Conservation (phyloP, 2,113 vertebrate genomes). For the Lepidiolamprologus cunningtoni region DNA sequence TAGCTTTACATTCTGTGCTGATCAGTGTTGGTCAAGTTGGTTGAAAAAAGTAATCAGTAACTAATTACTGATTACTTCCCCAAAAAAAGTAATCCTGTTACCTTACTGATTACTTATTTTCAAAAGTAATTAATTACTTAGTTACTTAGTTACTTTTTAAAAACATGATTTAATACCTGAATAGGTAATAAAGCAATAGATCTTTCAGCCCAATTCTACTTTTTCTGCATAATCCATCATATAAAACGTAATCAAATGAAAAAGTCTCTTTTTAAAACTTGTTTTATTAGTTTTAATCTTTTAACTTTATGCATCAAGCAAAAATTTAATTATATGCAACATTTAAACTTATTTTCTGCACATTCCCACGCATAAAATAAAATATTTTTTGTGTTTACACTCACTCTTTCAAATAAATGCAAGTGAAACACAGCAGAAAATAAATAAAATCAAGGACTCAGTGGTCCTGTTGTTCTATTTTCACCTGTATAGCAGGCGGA, state of each 20-base stretch:
- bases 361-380: rapidly evolving
- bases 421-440: not conserved
- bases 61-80: not conserved
- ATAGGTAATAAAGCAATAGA: rapidly evolving
- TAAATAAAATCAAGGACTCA: not conserved
- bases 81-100: not conserved
- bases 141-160: not conserved
- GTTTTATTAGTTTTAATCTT: not conserved
- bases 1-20: not conserved
- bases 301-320: not conserved
- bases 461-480: not conserved
- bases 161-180: not conserved
- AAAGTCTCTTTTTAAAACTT: not conserved
- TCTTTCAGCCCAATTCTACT: not conserved
- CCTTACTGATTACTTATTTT: not conserved
- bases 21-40: not conserved
- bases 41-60: not conserved
- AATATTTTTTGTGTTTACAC: not conserved
- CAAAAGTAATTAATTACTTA: not conserved
- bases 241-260: rapidly evolving
- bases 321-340: not conserved
- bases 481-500: rapidly evolving
- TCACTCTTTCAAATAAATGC: not conserved
- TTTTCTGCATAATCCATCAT: not conserved
- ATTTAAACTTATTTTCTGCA: not conserved